These are phyloP conservation scores for Stenoptilia bipunctidactyla DNA, from an alignment of 2,888 invertebrate genomes.

Conservation along the genomic window DNA sequence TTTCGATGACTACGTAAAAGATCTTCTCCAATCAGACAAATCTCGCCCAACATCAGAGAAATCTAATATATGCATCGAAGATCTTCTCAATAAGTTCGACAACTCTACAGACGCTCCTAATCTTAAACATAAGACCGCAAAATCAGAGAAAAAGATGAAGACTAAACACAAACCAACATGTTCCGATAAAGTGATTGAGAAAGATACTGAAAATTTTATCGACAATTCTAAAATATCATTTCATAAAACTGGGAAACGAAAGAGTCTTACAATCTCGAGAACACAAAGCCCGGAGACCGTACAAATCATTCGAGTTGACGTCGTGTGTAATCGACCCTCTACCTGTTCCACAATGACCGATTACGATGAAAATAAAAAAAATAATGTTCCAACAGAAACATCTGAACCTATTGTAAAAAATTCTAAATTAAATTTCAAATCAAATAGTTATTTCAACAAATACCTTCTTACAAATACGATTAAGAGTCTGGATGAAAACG, in stretches of 20 bases:
- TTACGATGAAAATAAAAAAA: constrained; percentile 28
- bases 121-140: constrained; percentile 14
- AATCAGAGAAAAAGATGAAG: constrained; percentile 22
- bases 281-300: constrained; percentile 57
- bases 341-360: constrained; percentile 27
- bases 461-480: constrained; percentile 51
- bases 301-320: constrained; percentile 62
- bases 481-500: constrained; percentile 46
- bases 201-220: constrained; percentile 18
- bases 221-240: constrained; percentile 40
- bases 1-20: constrained; percentile 51
- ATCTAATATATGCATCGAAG: constrained; percentile 35
- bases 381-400: constrained; percentile 6
- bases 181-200: constrained; percentile 19
- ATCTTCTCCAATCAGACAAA: constrained; percentile 36
- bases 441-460: constrained; percentile 37
- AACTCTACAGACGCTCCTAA: constrained; percentile 34
- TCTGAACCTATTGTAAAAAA: not conserved
- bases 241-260: constrained; percentile 42
- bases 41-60: constrained; percentile 45
- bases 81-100: constrained; percentile 25
- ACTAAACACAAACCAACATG: constrained; percentile 21
- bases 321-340: constrained; percentile 43
- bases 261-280: constrained; percentile 56
- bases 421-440: constrained; percentile 20